Percentiles rank a stretch among this genome's conserved stretches.
Conservation (phyloP, 1,140 invertebrate species). For the Papilio helenus region DNA sequence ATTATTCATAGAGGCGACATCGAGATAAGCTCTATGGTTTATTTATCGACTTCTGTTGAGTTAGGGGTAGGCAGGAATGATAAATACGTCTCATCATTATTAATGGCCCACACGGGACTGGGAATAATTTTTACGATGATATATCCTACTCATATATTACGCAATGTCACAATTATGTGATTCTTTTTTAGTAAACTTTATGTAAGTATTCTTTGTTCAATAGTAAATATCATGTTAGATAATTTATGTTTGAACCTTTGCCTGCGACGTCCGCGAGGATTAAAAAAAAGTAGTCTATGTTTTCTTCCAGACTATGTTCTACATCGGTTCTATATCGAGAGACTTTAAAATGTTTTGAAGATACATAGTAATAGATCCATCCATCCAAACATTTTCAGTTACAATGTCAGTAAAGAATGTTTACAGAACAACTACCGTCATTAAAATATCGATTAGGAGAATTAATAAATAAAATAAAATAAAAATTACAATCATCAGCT, state of each 20-base stretch:
- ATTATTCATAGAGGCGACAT: conserved; percentile 53
- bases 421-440: not conserved
- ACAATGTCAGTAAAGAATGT: not conserved
- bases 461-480: not conserved
- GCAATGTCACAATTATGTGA: not conserved
- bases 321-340: too few relatives aligned
- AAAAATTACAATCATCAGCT: not conserved
- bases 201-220: too few relatives aligned
- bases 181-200: not conserved
- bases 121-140: not conserved
- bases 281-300: too few relatives aligned
- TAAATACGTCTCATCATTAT: conserved; percentile 5
- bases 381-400: too few relatives aligned
- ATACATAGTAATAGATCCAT: too few relatives aligned
- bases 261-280: too few relatives aligned
- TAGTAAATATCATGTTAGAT: too few relatives aligned
- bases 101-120: not conserved
- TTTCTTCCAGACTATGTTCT: too few relatives aligned
- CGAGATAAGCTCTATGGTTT: conserved; percentile 42
- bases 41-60: conserved; percentile 36
- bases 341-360: too few relatives aligned
- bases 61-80: conserved; percentile 24
- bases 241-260: too few relatives aligned
- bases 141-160: not conserved
- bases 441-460: not conserved